phyloP scores from a whole-genome alignment of 2,113 vertebrate species.

The Proterorhinus semilunaris region DNA sequence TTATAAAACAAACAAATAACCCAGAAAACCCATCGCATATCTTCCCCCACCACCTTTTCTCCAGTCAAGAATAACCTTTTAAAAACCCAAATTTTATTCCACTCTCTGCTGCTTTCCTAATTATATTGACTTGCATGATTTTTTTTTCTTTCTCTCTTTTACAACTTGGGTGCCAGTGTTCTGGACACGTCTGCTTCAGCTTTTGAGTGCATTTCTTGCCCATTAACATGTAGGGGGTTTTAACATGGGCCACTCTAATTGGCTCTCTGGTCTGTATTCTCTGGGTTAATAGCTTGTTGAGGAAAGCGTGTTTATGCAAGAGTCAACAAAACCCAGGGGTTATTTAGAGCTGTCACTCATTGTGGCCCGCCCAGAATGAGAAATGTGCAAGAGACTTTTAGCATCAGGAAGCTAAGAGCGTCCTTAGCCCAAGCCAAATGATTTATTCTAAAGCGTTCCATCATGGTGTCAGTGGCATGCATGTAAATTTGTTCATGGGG shows the following conservation, averaged over 20 bases:
- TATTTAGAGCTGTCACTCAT: conserved; percentile 42
- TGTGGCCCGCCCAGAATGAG: conserved; percentile 25
- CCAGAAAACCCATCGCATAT: not conserved
- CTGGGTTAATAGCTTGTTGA: conserved; percentile 53
- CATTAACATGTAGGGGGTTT: conserved; percentile 47
- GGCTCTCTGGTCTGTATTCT: conserved; percentile 53
- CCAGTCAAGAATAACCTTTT: conserved; percentile 2
- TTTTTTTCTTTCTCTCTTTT: conserved; percentile 18
- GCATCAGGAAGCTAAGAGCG: conserved; percentile 1
- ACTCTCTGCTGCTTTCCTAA: conserved; percentile 16
- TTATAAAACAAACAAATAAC: not conserved
- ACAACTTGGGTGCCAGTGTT: conserved; percentile 2
- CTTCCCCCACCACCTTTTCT: conserved; percentile 8
- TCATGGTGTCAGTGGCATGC: not conserved
- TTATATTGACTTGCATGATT: conserved; percentile 2
- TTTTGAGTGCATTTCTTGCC: conserved; percentile 34
- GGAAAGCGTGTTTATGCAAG: conserved; percentile 40
- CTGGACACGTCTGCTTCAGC: conserved; percentile 6
- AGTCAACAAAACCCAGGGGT: conserved; percentile 19
- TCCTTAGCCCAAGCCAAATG: not conserved
- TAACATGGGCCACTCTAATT: conserved; percentile 50
- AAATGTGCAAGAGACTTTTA: not conserved
- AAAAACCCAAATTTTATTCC: conserved; percentile 6
- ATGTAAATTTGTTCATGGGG: too few species aligned
- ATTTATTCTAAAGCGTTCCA: not conserved